phyloP scores from a whole-genome alignment of 2,113 vertebrate genomes.

The Epinephelus moara region DNA sequence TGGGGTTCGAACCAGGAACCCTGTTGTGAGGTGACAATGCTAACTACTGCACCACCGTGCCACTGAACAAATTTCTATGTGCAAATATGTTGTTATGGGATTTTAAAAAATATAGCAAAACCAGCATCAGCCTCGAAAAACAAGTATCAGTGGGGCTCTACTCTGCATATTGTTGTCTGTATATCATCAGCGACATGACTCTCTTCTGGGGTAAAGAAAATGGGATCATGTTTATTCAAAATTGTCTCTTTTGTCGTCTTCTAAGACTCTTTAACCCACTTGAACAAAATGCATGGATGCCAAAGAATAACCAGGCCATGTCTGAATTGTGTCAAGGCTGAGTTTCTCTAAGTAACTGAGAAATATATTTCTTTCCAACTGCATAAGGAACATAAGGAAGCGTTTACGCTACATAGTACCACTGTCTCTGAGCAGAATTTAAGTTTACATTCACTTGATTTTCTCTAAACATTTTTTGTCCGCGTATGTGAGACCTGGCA shows the following conservation, averaged over 20 bases:
- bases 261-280: background rate
- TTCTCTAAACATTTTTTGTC: constrained; percentile 39
- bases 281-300: background rate
- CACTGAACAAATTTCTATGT: background rate
- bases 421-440: constrained; percentile 24
- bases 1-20: no score
- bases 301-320: background rate
- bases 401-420: constrained; percentile 1
- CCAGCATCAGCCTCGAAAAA: background rate
- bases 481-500: constrained; percentile 19
- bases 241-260: background rate
- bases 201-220: background rate
- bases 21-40: no score
- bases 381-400: constrained; percentile 30
- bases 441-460: constrained; percentile 46
- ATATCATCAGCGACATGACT: background rate
- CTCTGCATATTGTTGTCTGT: background rate
- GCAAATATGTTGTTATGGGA: background rate
- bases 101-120: background rate
- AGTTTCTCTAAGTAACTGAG: background rate
- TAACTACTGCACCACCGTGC: no score
- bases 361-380: constrained; percentile 13
- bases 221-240: background rate
- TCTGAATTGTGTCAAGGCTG: background rate
- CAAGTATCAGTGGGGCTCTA: background rate